Base-by-base conservation (phyloP, 2,797 vertebrate genomes). In the Hippopotamyrus pictus region DNA sequence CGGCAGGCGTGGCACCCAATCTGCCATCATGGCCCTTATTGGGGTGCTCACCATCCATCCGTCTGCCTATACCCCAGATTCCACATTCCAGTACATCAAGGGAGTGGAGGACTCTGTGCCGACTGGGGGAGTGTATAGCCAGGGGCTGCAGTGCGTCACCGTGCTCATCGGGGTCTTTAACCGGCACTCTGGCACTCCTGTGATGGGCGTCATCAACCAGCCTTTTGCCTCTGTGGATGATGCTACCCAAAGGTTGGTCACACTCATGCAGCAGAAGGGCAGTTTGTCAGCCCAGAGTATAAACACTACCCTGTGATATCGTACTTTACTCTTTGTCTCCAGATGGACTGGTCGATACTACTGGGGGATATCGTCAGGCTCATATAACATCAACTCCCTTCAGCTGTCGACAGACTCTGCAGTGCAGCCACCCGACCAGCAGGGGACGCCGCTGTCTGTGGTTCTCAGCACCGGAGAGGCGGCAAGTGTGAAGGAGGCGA, bases 201-300 rank as follows among this genome's bases (percentile, higher is more conserved):
- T 96, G 22, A 94, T 95, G 92, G 95, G 94, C 3, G 94, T 95
- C 85, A 93, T 96, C 91, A 96, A 94, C 85, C 94, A 96, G 22
- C 95, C 94, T 17, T 95, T 96, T 88, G 93, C 90, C 22, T 89
- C 91, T 73, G 91, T 90, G 88, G 95, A 96, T 79, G 87, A 88
- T 44, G 6, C 59, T 41, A 85, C 88, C n/a, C 88, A 62, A 41
- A 89, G 79, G 88, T 89, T 6, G 57, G 48, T 51, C 69, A 37
- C 65, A 73, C 29, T 73, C 12, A 19, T 73, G 41, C 76, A 44
- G 41, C 76, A 82, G 76, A 44, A 46, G 76, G 41, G 48, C 11
- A 51, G 50, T 25, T 53, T 33, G 22, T 86, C 84, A 86, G 46
- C 48, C 50, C 12, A 11, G 25, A 86, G 48, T 29, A 7, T 29